Evolutionary conservation across 1,140 invertebrate species (phyloP).

Genomic region (Drosophila santomea): DNA sequence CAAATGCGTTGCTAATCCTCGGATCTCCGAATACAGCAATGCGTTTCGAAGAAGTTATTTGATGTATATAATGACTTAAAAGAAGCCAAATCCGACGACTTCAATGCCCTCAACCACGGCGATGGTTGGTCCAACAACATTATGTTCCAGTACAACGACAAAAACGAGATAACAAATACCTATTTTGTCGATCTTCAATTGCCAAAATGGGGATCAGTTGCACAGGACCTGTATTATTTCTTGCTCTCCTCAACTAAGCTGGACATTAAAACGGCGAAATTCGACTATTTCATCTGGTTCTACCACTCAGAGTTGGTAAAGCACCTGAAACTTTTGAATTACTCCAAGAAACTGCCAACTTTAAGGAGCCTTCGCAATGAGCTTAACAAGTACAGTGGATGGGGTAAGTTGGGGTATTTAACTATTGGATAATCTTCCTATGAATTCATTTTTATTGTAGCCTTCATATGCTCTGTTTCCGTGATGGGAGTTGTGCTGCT

Average conservation of each 20-base stretch:
- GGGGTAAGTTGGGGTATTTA: constrained; percentile 40
- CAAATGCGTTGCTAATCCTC: neutral
- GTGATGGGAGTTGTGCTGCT: constrained; percentile 47
- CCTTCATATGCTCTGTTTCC: constrained; percentile 17
- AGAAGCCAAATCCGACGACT: constrained; percentile 84
- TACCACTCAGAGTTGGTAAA: constrained; percentile 64
- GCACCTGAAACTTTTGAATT: constrained; percentile 59
- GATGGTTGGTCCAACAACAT: constrained; percentile 87
- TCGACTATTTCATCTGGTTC: constrained; percentile 73
- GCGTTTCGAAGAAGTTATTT: constrained; percentile 31
- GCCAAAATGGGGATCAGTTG: constrained; percentile 58
- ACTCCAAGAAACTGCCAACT: constrained; percentile 50
- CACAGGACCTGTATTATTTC: constrained; percentile 81
- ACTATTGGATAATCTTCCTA: neutral
- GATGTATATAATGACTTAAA: constrained; percentile 17
- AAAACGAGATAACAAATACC: constrained; percentile 65
- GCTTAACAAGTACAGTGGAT: constrained; percentile 58
- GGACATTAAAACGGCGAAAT: constrained; percentile 60
- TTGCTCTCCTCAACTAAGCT: constrained; percentile 55
- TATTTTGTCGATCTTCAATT: constrained; percentile 71
- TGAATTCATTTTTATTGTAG: neutral
- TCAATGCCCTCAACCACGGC: constrained; percentile 88
- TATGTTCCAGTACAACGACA: constrained; percentile 86
- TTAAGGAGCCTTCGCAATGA: constrained; percentile 56
- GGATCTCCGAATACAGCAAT: neutral